These are phyloP conservation scores for Anabas testudineus DNA, from an alignment of 2,797 vertebrate species.

Conservation along the genomic window DNA sequence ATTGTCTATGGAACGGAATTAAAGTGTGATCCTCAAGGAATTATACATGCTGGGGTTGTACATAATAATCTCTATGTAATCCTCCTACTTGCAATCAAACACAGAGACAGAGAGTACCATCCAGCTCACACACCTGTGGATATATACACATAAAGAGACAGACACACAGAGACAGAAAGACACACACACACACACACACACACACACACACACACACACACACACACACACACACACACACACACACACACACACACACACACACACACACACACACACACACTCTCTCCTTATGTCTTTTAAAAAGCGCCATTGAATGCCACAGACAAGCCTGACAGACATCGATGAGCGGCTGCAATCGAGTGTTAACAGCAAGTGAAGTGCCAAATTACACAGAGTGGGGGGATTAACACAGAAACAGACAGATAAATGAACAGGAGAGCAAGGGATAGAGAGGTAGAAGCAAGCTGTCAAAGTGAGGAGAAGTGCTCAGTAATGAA, in stretches of 20 bases:
- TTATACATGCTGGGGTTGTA: slow-evolving; percentile 81
- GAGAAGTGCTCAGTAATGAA: slow-evolving; percentile 75
- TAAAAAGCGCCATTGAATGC: slow-evolving; percentile 66
- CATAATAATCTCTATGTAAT: slow-evolving; percentile 84
- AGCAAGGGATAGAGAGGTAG: slow-evolving; percentile 33
- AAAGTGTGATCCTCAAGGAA: slow-evolving; percentile 83
- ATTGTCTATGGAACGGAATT: slow-evolving; percentile 86
- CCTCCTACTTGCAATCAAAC: slow-evolving; percentile 76
- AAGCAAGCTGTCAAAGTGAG: slow-evolving; percentile 42
- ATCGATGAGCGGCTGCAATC: slow-evolving; percentile 73
- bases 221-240: slow-evolving; percentile 5
- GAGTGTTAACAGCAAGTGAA: slow-evolving; percentile 72
- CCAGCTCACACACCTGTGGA: slow-evolving; percentile 43
- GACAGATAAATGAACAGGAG: slow-evolving; percentile 75
- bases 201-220: not conserved
- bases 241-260: slow-evolving; percentile 10
- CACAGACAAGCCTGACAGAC: slow-evolving; percentile 69
- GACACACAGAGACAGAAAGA: not conserved
- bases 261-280: slow-evolving; percentile 16
- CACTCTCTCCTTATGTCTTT: slow-evolving; percentile 37
- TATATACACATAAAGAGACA: not conserved
- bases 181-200: slow-evolving; percentile 14
- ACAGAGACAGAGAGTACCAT: slow-evolving; percentile 60
- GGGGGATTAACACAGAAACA: slow-evolving; percentile 72
- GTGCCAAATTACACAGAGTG: slow-evolving; percentile 79